phyloP scores from a whole-genome alignment of 1,140 invertebrate genomes.

The Galleria mellonella region DNA sequence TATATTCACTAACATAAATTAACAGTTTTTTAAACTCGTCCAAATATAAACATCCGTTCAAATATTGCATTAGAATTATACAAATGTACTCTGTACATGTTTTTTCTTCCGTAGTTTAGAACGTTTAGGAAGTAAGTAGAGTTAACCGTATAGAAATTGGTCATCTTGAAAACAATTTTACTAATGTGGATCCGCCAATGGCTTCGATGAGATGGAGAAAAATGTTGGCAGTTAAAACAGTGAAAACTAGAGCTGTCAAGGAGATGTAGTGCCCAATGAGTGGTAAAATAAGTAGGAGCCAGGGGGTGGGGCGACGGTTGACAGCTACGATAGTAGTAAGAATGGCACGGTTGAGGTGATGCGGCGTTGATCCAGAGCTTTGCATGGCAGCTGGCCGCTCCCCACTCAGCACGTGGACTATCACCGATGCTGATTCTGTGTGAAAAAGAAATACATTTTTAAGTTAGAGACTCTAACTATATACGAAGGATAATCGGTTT shows the following conservation, averaged over 20 bases:
- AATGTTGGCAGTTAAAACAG: slow-evolving; percentile 9
- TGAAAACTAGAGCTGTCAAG: slow-evolving; percentile 8
- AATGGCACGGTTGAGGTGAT: slow-evolving; percentile 35
- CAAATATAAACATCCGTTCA: slow-evolving; percentile 4
- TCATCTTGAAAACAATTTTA: slow-evolving; percentile 19
- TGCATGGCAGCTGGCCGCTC: slow-evolving; percentile 86
- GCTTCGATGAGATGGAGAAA: slow-evolving; percentile 4
- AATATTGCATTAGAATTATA: not conserved
- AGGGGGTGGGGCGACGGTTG: slow-evolving; percentile 18
- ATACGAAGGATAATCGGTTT: no score
- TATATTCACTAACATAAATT: slow-evolving; percentile 16
- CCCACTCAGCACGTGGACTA: slow-evolving; percentile 80
- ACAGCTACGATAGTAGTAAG: slow-evolving; percentile 27
- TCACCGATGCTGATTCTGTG: slow-evolving; percentile 78
- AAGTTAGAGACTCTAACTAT: no score
- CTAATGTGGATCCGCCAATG: not conserved
- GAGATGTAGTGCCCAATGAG: slow-evolving; percentile 15
- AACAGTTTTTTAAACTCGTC: slow-evolving; percentile 6
- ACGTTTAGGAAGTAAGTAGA: not conserved
- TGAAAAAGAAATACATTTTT: slow-evolving; percentile 23
- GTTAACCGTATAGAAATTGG: slow-evolving; percentile 11
- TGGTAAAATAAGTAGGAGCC: slow-evolving; percentile 15
- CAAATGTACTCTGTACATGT: slow-evolving; percentile 2
- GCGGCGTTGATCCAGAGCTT: slow-evolving; percentile 75
- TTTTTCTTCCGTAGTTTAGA: slow-evolving; percentile 2